phyloP scores from a whole-genome alignment of 2,113 vertebrate genomes.

The Cryptomyrus ogoouensis region DNA sequence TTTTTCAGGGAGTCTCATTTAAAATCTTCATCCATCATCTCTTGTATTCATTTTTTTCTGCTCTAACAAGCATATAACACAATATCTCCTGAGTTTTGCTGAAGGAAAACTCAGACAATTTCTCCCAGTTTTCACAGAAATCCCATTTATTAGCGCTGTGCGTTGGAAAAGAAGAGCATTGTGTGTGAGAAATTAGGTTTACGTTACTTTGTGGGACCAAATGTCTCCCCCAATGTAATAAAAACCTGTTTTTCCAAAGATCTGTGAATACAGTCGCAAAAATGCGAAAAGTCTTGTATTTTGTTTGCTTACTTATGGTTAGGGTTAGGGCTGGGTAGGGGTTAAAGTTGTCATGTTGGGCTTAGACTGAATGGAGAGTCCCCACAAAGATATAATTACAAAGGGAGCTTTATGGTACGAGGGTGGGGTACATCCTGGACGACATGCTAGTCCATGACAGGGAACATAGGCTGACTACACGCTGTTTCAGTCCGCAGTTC shows the following conservation, averaged over 20 bases:
- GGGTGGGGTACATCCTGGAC: background rate
- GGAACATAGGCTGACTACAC: background rate
- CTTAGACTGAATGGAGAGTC: too few relatives aligned
- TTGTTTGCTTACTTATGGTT: too few relatives aligned
- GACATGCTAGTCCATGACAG: background rate
- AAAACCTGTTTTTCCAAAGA: too few relatives aligned
- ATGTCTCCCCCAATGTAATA: too few relatives aligned
- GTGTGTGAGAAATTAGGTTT: too few relatives aligned
- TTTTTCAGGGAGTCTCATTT: background rate
- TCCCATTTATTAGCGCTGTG: background rate
- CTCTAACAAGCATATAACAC: background rate
- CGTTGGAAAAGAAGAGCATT: background rate
- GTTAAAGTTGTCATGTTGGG: too few relatives aligned
- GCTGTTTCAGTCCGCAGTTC: background rate
- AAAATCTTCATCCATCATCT: background rate
- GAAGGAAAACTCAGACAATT: background rate
- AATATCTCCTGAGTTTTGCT: background rate
- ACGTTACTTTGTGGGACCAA: too few relatives aligned
- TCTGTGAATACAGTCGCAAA: too few relatives aligned
- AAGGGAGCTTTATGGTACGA: background rate
- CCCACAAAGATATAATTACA: too few relatives aligned
- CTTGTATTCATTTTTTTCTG: background rate
- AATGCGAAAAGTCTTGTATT: too few relatives aligned
- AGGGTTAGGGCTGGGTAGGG: too few relatives aligned
- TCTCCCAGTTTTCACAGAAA: background rate